Base-by-base conservation (phyloP, 2,888 invertebrate species). In the Microctonus aethiopoides region DNA sequence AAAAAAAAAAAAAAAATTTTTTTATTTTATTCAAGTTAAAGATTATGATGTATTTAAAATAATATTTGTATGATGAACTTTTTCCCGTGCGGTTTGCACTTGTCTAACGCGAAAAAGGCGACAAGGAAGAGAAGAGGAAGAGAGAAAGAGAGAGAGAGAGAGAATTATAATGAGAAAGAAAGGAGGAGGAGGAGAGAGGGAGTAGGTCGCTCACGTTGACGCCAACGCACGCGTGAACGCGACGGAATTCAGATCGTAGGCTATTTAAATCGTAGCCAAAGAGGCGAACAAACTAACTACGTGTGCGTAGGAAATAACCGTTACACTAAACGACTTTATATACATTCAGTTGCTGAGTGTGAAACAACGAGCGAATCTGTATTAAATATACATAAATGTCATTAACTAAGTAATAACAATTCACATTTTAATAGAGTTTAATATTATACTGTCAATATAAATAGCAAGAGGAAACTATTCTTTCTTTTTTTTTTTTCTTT, bases 191-290 rank as follows among this genome's bases (percentile, higher is more conserved):
- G 5, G 32, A 11, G 24, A 57, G 24, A 57, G 57, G 41, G 9
- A 22, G 32, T n/a, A 22, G 16, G 41, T 11, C 24, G 22, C 16
- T 41, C n/a, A 60, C 26, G 63, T 61, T 70, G 64, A 51, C 54
- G 57, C 57, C 34, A 71, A 70, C 72, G 66, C 26, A 32, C 22
- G 26, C n/a, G 29, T n/a, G n/a, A 39, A 52, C 68, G 67, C 52
- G 36, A 65, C 59, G 59, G 71, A 70, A 72, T 68, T 51, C 61
- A 57, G 71, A 68, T 68, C 67, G 65, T 22, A 61, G 71, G 69
- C 65, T 69, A 69, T 69, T 70, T 70, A 65, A 70, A 70, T 70
- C 65, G 65, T 65, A 70, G 60, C 60, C 22, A 11, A 11, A 16
- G 34, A 62, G 56, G 52, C n/a, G 62, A 41, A 54, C 22, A 36